Evolutionary conservation across 2,113 vertebrate genomes (phyloP).

Genomic region (Oreochromis niloticus): DNA sequence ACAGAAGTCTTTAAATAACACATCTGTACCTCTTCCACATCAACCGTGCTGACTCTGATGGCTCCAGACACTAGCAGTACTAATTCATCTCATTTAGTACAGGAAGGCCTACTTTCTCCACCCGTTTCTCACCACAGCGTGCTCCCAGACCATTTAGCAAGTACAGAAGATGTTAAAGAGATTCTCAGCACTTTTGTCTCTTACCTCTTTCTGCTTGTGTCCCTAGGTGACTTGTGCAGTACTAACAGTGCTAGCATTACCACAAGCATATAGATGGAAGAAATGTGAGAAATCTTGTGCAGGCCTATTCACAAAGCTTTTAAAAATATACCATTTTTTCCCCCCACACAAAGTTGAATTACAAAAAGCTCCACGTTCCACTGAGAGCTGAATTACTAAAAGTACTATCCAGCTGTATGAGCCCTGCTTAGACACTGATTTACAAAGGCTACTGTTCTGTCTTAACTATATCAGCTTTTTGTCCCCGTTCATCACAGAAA

Average conservation of each 20-base stretch:
- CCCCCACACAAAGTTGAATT: background rate
- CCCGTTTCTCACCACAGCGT: background rate
- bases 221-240: background rate
- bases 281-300: background rate
- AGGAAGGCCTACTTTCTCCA: background rate
- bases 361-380: background rate
- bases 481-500: background rate
- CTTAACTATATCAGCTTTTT: background rate
- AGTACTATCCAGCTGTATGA: background rate
- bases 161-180: slow-evolving; percentile 1
- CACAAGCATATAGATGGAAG: background rate
- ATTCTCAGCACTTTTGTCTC: background rate
- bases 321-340: background rate
- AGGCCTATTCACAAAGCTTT: background rate
- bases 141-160: slow-evolving; percentile 28
- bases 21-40: background rate
- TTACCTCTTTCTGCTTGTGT: background rate
- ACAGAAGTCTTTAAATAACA: background rate
- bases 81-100: background rate
- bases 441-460: background rate
- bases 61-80: background rate
- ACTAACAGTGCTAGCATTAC: background rate
- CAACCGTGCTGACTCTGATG: background rate
- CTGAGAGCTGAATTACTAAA: background rate
- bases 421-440: background rate